Evolutionary conservation across 2,797 vertebrate genomes (phyloP), one percentile per base, ranked within the genome.

Genomic region (Peromyscus nudipes): DNA sequence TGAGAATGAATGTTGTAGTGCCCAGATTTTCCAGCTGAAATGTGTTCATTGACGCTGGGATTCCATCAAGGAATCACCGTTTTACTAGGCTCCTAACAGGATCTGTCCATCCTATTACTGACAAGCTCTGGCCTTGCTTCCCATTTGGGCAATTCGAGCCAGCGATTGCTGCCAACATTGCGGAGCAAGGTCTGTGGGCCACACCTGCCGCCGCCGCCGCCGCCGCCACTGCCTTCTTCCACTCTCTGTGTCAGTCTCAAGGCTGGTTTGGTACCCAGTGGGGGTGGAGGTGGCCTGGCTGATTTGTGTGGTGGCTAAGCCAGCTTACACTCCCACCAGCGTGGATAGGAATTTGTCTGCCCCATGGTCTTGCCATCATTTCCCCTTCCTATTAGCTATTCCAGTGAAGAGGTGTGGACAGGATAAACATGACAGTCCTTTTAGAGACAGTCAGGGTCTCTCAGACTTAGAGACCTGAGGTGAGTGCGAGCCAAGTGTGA

Each of bases 391-490:
- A 60, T 62, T 77, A 85, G 62, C 37, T 71, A 64, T 82, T 64
- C 92, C 81, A 10, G 31, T 62, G 10, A n/a, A 65, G 52, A 65
- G 75, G 65, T 80, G 29, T 80, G 46, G 60, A 43, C 34, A 57
- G 52, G 92, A 37, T 52, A 57, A 80, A 55, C 23, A 65, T 19
- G n/a, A 40, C 29, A 57, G 77, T 65, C 55, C 55, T 71, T 91
- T 81, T 67, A 81, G 62, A 91, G 67, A 96, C 62, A 82, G 43
- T 40, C 31, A 57, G n/a, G 12, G 31, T 46, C 69, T 77, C 82
- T 57, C 75, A 79, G 62, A 29, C 29, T 82, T 55, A 65, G 49
- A 94, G 62, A 82, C 60, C 29, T 81, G 87, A 60, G 1, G 29
- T 79, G 46, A 92, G 55, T 89, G n/a, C 11, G 31, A 75, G 21